These are phyloP conservation scores for Acanthosoma haemorrhoidale DNA, from an alignment of 2,888 invertebrate species.

Conservation along the genomic window DNA sequence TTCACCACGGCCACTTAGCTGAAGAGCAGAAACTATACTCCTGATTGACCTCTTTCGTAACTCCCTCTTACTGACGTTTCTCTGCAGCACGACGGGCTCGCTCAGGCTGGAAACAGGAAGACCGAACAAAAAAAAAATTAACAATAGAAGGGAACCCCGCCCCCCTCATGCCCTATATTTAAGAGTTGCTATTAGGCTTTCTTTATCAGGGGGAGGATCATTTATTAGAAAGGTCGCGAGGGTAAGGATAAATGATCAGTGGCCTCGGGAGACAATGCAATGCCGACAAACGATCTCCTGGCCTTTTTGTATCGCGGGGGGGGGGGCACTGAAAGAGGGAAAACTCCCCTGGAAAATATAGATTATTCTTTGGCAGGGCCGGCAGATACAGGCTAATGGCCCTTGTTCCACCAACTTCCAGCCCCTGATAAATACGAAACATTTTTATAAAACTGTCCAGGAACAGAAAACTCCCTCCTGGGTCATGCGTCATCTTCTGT, in stretches of 20 bases:
- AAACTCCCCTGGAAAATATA: background rate
- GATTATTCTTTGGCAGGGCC: conserved; percentile 26
- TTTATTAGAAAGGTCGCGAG: conserved; percentile 20
- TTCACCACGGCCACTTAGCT: too few relatives aligned
- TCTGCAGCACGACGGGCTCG: background rate
- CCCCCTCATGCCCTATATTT: conserved; percentile 13
- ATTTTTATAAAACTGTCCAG: conserved; percentile 21
- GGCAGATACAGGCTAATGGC: conserved; percentile 21
- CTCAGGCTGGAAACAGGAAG: background rate
- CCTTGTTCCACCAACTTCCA: conserved; percentile 18
- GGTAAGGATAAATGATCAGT: conserved; percentile 26
- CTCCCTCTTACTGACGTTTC: background rate
- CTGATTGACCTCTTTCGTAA: background rate
- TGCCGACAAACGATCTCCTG: conserved; percentile 16
- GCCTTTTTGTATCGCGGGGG: conserved; percentile 11
- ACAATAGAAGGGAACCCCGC: conserved; percentile 6
- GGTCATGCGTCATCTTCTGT: background rate
- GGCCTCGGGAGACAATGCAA: conserved; percentile 19
- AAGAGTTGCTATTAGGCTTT: conserved; percentile 27
- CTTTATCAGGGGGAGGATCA: conserved; percentile 17
- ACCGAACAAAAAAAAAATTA: conserved; percentile 4
- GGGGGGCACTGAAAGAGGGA: background rate
- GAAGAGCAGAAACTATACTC: too few relatives aligned
- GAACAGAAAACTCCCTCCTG: background rate
- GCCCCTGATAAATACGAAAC: conserved; percentile 17